Percentiles rank a stretch among this genome's conserved stretches.
phyloP scores from a whole-genome alignment of 2,113 vertebrate genomes.

The Cheirogaleus medius region DNA sequence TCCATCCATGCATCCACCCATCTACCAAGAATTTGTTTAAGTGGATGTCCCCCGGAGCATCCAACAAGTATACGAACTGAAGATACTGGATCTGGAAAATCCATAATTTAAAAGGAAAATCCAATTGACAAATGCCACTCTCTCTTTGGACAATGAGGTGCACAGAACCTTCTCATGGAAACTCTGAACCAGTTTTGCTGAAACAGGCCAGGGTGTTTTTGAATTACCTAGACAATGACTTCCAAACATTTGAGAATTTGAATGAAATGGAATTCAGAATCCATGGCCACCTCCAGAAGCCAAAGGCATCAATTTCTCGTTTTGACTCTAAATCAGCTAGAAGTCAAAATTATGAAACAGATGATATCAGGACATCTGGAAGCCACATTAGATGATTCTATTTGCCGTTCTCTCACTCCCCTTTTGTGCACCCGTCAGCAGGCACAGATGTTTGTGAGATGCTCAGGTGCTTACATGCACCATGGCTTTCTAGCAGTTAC shows the following conservation, averaged over 20 bases:
- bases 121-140: background rate
- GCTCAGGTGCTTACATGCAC: background rate
- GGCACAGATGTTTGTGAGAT: background rate
- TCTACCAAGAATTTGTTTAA: background rate
- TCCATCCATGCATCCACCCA: background rate
- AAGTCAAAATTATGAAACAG: background rate
- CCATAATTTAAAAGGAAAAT: constrained; percentile 37
- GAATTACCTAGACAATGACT: constrained; percentile 10
- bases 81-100: constrained; percentile 31
- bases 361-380: background rate
- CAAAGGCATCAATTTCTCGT: constrained; percentile 8
- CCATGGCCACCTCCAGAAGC: background rate
- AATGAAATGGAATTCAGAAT: background rate
- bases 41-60: background rate
- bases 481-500: background rate
- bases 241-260: constrained; percentile 16
- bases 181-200: constrained; percentile 37
- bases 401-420: background rate
- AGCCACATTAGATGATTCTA: background rate
- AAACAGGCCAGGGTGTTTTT: background rate
- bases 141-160: background rate
- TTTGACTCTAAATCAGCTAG: background rate
- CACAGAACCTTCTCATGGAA: background rate
- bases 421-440: background rate
- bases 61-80: background rate